Percentiles rank a stretch among this genome's conserved stretches.
Conservation (phyloP, 1,140 invertebrate genomes). For the Antheraea pernyi region DNA sequence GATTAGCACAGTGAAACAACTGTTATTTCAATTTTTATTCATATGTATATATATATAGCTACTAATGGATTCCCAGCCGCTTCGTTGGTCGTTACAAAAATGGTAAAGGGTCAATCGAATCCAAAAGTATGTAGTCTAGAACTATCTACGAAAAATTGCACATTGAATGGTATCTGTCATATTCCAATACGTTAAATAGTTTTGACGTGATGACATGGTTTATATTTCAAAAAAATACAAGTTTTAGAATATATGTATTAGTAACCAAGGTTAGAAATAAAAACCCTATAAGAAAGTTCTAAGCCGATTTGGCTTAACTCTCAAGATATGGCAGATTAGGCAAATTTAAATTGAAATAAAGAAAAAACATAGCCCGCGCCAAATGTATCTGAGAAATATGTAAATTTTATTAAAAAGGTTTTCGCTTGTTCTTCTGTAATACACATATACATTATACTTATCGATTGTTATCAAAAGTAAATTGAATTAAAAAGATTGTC, state of each 20-base stretch:
- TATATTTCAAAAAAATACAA: not conserved
- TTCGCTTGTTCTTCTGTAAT: not conserved
- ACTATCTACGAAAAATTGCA: too few species aligned
- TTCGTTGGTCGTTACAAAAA: too few species aligned
- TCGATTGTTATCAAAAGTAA: not conserved
- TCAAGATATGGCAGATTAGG: not conserved
- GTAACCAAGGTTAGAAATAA: not conserved
- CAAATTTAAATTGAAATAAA: constrained; percentile 7
- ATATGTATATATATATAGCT: too few species aligned
- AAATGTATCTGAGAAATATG: not conserved
- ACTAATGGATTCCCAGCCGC: too few species aligned
- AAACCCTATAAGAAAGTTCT: not conserved
- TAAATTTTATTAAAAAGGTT: not conserved
- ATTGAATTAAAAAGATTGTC: not conserved
- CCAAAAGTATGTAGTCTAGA: too few species aligned
- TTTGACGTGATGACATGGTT: not conserved
- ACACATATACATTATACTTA: not conserved
- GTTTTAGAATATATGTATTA: not conserved
- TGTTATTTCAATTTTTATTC: too few species aligned
- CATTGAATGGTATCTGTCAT: too few species aligned
- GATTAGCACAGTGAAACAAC: too few species aligned
- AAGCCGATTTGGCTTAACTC: not conserved
- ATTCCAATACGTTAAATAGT: too few species aligned
- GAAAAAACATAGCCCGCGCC: not conserved
- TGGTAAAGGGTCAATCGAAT: too few species aligned